Percentiles rank a stretch among this genome's conserved stretches.
These are phyloP conservation scores for Gallinago stenura DNA, from an alignment of 2,797 vertebrate genomes.

Conservation along the genomic window DNA sequence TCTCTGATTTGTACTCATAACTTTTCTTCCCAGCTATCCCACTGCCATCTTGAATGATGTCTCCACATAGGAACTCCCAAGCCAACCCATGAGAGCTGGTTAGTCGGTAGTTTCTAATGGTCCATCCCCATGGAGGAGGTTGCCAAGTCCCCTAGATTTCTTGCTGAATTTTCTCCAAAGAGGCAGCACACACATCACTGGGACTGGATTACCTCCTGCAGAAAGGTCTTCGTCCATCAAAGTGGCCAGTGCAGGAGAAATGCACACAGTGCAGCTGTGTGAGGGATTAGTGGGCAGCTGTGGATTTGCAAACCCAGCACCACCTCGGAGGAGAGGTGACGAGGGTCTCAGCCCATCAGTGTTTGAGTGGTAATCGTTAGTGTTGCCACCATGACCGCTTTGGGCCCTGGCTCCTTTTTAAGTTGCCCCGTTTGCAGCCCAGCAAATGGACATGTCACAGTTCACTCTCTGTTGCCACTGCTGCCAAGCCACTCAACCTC, in stretches of 20 bases:
- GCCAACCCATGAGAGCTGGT: neutral
- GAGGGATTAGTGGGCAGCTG: rapidly evolving
- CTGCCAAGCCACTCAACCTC: neutral
- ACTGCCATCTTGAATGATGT: neutral
- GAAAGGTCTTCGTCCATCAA: neutral
- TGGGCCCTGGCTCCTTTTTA: neutral
- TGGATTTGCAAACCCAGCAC: neutral
- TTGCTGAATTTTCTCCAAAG: neutral
- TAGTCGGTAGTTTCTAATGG: neutral
- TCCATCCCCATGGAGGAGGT: neutral
- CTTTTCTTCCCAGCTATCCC: neutral
- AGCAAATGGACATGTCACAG: neutral
- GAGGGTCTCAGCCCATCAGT: neutral
- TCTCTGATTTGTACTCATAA: rapidly evolving
- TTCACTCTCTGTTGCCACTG: neutral
- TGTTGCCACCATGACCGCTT: neutral
- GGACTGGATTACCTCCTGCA: neutral
- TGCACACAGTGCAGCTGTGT: rapidly evolving
- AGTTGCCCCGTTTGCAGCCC: neutral
- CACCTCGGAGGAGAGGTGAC: rapidly evolving
- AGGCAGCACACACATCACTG: neutral
- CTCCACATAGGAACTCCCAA: neutral
- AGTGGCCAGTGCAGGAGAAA: neutral
- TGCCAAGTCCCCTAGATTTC: neutral
- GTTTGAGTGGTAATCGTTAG: neutral